Evolutionary conservation across 2,797 vertebrate species (phyloP).

Genomic region (Cuculus canorus): DNA sequence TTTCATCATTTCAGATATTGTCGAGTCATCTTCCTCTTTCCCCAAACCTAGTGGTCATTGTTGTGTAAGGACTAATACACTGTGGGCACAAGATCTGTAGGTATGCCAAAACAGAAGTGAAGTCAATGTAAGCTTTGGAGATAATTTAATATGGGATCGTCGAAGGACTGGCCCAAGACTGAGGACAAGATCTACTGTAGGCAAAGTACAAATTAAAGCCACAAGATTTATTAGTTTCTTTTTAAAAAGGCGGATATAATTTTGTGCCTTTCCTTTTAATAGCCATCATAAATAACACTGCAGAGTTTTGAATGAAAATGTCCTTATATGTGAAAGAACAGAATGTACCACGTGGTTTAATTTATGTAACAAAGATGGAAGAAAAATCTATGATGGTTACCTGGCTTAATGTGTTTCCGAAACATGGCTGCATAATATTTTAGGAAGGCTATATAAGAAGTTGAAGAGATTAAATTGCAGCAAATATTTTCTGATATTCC

Average conservation of each 20-base stretch:
- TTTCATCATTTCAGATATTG: not conserved
- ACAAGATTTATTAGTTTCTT: not conserved
- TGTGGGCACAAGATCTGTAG: not conserved
- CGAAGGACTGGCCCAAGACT: not conserved
- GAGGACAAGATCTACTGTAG: not conserved
- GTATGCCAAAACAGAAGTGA: not conserved
- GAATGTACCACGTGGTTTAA: not conserved
- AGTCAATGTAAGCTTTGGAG: not conserved
- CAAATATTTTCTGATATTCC: not conserved
- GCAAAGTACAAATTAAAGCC: not conserved
- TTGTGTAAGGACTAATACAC: not conserved
- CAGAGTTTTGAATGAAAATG: not conserved
- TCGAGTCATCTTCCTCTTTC: not conserved
- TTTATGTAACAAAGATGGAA: not conserved
- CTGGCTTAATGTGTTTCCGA: not conserved
- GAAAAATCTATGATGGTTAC: not conserved
- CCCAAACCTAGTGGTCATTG: not conserved
- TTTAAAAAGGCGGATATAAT: not conserved
- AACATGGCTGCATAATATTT: not conserved
- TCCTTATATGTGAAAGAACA: not conserved
- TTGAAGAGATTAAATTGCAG: not conserved
- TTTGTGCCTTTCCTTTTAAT: not conserved
- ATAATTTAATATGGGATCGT: not conserved
- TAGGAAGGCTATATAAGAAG: not conserved
- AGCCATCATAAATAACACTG: not conserved